Base-by-base conservation (phyloP, 2,888 invertebrate genomes). In the Eueremaeus valkanovi region DNA sequence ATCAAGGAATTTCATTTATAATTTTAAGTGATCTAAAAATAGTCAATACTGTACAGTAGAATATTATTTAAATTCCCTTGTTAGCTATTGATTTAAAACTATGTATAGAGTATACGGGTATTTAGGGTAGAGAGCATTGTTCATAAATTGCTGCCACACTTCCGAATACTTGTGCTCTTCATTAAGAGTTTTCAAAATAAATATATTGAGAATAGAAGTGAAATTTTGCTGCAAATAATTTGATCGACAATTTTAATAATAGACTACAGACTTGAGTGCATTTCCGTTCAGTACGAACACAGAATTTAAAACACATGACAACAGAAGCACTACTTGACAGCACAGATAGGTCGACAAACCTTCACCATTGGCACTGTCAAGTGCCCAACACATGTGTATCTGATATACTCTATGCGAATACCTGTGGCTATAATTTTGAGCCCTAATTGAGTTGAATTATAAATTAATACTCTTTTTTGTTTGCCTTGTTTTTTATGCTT, bases 291-390 rank as follows among this genome's bases (percentile, higher is more conserved):
- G 11, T 24, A 55, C 16, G 21, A 21, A 3, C 9, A 61, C 29
- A 8, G n/a, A 61, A 31, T 61, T 61, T 3, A 8, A 61, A 24
- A 21, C 45, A 45, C 18, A 27, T 55, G 55, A 55, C 8, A 2
- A 16, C 9, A 29, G 61, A 61, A 21, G 31, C 29, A 61, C 61
- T 51, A 16, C 3, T 8, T 51, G 51, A 51, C n/a, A 6, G 45
- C 51, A 51, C 51, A 21, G 66, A 36, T 33, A 36, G 66, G 36
- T 66, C 66, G 66, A 66, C 66, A 66, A 66, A 66, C 66, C n/a
- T 61, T 45, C 16, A 45, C 9, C 45, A 11, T 45, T 45, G 45
- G 18, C n/a, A n/a, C 42, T 55, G 55, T 21, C 55, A 55, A 9
- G 9, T 16, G 24, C 21, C 55, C 9, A 21, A 55, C 3, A 16